These are phyloP conservation scores for Ophioninae sp. DNA, from an alignment of 2,888 invertebrate species.

Conservation along the genomic window DNA sequence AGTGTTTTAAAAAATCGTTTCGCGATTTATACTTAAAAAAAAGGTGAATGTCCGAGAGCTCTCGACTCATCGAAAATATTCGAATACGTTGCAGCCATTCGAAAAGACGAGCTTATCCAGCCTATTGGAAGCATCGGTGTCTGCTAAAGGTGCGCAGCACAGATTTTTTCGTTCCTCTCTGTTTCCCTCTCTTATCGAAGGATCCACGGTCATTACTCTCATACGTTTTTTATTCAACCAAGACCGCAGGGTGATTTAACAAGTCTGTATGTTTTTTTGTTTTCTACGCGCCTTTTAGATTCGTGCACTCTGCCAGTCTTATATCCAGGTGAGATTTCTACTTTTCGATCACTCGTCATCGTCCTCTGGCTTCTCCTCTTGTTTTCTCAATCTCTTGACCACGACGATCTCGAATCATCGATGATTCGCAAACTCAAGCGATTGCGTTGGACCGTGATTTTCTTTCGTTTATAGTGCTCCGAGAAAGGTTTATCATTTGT, in stretches of 20 bases:
- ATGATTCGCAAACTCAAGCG: background rate
- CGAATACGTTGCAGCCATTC: constrained; percentile 74
- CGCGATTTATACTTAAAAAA: background rate
- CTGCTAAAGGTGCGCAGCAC: constrained; percentile 77
- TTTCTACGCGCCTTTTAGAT: constrained; percentile 70
- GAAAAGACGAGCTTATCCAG: constrained; percentile 80
- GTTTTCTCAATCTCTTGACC: background rate
- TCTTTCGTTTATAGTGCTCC: constrained; percentile 40
- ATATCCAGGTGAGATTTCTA: constrained; percentile 77
- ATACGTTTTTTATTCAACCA: background rate
- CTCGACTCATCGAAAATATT: constrained; percentile 10
- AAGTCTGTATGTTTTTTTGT: constrained; percentile 48
- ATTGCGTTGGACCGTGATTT: constrained; percentile 32
- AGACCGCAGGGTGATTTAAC: background rate
- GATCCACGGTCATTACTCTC: background rate
- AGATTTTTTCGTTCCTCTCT: constrained; percentile 41
- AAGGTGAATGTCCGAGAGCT: background rate
- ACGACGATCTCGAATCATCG: background rate
- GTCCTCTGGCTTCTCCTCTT: constrained; percentile 27
- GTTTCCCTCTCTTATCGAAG: background rate
- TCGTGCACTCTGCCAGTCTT: constrained; percentile 72
- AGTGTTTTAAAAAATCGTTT: constrained; percentile 7
- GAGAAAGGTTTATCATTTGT: constrained; percentile 46
- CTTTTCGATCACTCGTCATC: background rate
- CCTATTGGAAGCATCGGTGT: constrained; percentile 80